These are phyloP conservation scores for Rachycentron canadum DNA, from an alignment of 2,797 vertebrate species.

Conservation along the genomic window DNA sequence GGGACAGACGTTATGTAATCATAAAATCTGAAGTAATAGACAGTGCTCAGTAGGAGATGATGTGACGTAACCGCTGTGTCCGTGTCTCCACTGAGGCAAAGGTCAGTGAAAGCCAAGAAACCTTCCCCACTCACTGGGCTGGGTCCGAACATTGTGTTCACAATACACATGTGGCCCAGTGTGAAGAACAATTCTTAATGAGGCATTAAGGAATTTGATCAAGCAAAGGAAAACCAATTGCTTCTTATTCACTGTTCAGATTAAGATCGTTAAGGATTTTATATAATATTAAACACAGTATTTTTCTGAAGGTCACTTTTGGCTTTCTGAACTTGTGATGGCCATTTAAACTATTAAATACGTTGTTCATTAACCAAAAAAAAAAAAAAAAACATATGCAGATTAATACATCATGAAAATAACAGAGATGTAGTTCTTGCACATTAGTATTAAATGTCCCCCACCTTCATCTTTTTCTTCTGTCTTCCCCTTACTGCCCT, in stretches of 20 bases:
- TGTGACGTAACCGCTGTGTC: conserved; percentile 4
- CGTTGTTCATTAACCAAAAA: background rate
- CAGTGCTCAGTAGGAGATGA: background rate
- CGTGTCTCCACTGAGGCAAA: conserved; percentile 4
- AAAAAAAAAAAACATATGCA: background rate
- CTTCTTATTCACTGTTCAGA: background rate
- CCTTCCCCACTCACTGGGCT: background rate
- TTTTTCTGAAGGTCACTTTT: background rate
- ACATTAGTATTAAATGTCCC: background rate
- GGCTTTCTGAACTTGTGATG: background rate
- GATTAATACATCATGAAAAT: background rate
- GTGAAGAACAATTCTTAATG: too few species aligned
- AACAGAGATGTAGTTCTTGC: background rate
- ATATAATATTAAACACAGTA: background rate
- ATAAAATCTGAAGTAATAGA: background rate
- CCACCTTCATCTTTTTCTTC: background rate
- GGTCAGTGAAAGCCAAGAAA: background rate
- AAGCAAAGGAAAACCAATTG: background rate
- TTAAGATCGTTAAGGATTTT: background rate
- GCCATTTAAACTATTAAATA: background rate
- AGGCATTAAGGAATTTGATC: background rate
- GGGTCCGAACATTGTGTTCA: background rate
- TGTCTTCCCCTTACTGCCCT: background rate
- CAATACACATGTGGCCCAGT: background rate
- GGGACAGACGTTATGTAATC: background rate